Conservation (phyloP, 1,140 invertebrate species). For the Formica selysi region DNA sequence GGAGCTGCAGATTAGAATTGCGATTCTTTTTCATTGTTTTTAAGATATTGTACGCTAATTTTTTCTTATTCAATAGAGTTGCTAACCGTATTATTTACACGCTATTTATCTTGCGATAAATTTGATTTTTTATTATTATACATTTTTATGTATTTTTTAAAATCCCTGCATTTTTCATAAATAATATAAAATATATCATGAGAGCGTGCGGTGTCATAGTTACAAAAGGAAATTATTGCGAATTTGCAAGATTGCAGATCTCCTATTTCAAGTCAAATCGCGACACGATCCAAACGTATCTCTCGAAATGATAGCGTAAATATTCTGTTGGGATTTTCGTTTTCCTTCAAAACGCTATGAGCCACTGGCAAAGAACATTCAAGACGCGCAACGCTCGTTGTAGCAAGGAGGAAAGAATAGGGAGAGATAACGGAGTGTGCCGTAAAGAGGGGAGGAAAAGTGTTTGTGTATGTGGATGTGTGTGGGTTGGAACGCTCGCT, state of each 20-base stretch:
- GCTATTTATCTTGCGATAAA: too few relatives aligned
- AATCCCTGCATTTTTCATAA: not conserved
- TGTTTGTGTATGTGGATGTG: slow-evolving; percentile 54
- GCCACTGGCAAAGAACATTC: slow-evolving; percentile 41
- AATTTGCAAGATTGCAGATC: not conserved
- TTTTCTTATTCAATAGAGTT: not conserved
- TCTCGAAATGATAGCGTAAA: not conserved
- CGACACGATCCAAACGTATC: not conserved
- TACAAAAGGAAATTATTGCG: not conserved
- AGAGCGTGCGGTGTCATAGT: not conserved
- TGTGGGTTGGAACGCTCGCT: slow-evolving; percentile 67
- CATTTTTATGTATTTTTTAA: not conserved
- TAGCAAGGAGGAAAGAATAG: slow-evolving; percentile 32
- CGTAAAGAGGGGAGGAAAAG: slow-evolving; percentile 24
- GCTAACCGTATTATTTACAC: not conserved
- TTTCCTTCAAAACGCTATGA: slow-evolving; percentile 5
- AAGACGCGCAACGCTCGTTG: not conserved
- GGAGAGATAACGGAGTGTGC: not conserved
- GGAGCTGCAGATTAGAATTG: not conserved
- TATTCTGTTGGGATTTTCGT: slow-evolving; percentile 20
- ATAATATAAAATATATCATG: not conserved
- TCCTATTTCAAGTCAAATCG: not conserved
- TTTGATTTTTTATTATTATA: slow-evolving; percentile 6
- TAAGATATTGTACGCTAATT: not conserved
- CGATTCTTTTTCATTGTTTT: slow-evolving; percentile 11